Conservation (phyloP, 2,888 invertebrate species). For the Petrolisthes manimaculis region DNA sequence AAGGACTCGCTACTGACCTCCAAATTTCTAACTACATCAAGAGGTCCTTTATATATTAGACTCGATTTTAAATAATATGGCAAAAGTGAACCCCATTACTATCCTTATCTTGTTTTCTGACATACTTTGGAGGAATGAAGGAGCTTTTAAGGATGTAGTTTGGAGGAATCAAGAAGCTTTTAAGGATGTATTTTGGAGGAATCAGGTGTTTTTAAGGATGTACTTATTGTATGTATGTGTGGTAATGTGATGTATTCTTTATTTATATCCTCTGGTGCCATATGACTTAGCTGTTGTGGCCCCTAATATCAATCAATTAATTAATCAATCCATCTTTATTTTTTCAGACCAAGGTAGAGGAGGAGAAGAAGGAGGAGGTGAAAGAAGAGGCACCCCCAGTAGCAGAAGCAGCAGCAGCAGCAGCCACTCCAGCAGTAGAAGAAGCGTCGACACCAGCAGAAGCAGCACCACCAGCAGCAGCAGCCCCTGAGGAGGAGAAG, state of each 20-base stretch:
- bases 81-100: no score
- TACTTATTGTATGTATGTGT: not conserved
- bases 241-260: not conserved
- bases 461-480: constrained; percentile 23
- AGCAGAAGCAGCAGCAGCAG: constrained; percentile 2
- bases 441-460: constrained; percentile 32
- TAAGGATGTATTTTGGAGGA: no score
- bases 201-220: not conserved
- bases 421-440: constrained; percentile 29
- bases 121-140: no score
- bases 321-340: not conserved
- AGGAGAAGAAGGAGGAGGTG: constrained; percentile 38
- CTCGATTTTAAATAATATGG: no score
- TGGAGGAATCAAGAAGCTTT: no score
- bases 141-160: no score
- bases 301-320: no score
- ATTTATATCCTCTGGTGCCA: not conserved
- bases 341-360: constrained; percentile 51
- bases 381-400: constrained; percentile 15
- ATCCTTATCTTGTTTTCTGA: no score
- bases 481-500: constrained; percentile 31
- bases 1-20: no score
- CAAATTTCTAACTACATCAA: no score
- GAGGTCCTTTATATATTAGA: no score
- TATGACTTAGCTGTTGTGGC: no score